These are phyloP conservation scores for Pseudomyrmex dendroicus DNA, from an alignment of 1,140 invertebrate genomes.

Conservation along the genomic window DNA sequence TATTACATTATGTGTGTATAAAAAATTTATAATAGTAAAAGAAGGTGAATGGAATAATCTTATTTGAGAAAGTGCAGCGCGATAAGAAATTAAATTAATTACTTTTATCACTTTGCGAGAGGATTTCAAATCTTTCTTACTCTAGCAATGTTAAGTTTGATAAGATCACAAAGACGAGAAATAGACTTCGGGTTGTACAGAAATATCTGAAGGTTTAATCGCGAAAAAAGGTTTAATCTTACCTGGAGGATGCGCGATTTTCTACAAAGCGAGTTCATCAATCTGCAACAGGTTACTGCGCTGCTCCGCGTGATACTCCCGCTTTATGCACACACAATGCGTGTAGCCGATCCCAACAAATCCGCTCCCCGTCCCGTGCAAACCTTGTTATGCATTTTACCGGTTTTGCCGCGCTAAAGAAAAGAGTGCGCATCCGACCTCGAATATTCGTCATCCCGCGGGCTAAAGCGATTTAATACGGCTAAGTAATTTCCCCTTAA, in stretches of 20 bases:
- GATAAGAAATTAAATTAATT: background rate
- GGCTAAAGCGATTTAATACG: conserved; percentile 55
- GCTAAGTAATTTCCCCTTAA: conserved; percentile 61
- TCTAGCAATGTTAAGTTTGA: background rate
- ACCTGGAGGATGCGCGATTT: background rate
- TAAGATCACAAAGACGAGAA: background rate
- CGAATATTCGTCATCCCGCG: conserved; percentile 54
- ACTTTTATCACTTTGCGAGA: too few species aligned
- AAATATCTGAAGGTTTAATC: background rate
- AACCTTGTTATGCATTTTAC: conserved; percentile 15
- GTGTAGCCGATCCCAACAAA: conserved; percentile 40
- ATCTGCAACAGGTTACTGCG: conserved; percentile 52
- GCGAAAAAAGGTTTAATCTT: background rate
- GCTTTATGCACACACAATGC: conserved; percentile 51
- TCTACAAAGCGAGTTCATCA: conserved; percentile 15
- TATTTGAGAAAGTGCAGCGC: background rate
- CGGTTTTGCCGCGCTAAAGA: background rate
- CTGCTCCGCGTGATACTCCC: conserved; percentile 7
- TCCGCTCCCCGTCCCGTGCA: background rate
- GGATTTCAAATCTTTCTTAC: background rate
- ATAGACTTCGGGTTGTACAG: background rate
- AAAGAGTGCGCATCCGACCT: conserved; percentile 38
- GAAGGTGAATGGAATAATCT: background rate
- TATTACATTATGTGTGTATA: too few species aligned
- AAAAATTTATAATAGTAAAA: background rate